Percentiles rank a stretch among this genome's conserved stretches.
These are phyloP conservation scores for Syrphus vitripennis DNA, from an alignment of 2,888 invertebrate species.

Conservation along the genomic window DNA sequence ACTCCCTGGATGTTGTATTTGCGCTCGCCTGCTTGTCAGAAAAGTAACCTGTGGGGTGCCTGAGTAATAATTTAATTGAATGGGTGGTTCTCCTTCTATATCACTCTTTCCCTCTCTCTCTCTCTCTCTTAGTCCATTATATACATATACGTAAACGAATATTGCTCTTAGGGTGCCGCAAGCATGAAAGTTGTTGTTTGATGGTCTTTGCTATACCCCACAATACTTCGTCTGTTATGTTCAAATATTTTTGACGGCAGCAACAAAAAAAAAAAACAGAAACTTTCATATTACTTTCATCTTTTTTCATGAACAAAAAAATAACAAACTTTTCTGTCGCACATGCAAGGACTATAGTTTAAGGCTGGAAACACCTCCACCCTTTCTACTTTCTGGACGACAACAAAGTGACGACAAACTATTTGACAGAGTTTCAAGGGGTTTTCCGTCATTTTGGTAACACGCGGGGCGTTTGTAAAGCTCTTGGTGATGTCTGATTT, in stretches of 20 bases:
- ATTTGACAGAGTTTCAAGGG: conserved; percentile 1
- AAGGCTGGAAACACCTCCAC: background rate
- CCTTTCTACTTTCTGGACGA: background rate
- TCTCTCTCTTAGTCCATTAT: background rate
- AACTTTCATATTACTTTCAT: conserved; percentile 62
- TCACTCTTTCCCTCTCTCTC: too few species aligned
- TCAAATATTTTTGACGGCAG: conserved; percentile 30
- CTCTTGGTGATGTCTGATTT: background rate
- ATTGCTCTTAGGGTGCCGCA: background rate
- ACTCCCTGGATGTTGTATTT: background rate
- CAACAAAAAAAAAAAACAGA: background rate
- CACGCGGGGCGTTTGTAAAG: background rate
- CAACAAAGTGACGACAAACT: conserved; percentile 28
- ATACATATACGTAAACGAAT: background rate
- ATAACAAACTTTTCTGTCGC: conserved; percentile 35
- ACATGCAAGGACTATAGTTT: conserved; percentile 5
- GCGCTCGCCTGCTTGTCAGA: conserved; percentile 23
- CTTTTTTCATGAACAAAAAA: conserved; percentile 37
- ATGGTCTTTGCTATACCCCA: background rate
- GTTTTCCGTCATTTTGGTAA: conserved; percentile 13
- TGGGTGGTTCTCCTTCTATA: too few species aligned
- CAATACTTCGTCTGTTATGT: background rate
- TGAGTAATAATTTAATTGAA: conserved; percentile 60
- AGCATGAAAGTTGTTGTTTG: background rate
- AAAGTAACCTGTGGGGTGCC: conserved; percentile 44